Conservation (phyloP, 2,797 vertebrate species). For the Tinamus major region DNA sequence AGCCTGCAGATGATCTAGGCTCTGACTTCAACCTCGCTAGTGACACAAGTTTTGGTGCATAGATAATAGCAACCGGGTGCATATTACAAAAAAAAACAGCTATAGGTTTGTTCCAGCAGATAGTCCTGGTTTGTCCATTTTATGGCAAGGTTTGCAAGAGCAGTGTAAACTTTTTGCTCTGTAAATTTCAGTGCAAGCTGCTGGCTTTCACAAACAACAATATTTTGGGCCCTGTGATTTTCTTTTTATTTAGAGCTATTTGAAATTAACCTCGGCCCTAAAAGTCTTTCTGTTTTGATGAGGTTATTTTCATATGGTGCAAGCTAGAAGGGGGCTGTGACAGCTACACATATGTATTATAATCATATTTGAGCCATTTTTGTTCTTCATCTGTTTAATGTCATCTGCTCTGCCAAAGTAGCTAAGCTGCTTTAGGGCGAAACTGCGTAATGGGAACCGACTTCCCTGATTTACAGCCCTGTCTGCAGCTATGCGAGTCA, state of each 20-base stretch:
- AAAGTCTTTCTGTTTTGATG: constrained; percentile 50
- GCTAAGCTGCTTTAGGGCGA: constrained; percentile 52
- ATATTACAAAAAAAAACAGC: not conserved
- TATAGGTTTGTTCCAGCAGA: not conserved
- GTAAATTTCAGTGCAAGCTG: not conserved
- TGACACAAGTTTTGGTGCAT: not conserved
- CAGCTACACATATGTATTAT: constrained; percentile 14
- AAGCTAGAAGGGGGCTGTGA: constrained; percentile 35
- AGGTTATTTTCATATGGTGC: constrained; percentile 60
- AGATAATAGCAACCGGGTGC: not conserved
- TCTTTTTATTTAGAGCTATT: constrained; percentile 37
- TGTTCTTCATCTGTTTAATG: constrained; percentile 71
- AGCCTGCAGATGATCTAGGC: not conserved
- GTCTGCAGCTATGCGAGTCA: not conserved
- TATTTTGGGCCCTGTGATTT: not conserved
- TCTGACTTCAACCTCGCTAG: not conserved
- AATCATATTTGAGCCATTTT: constrained; percentile 56
- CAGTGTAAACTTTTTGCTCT: constrained; percentile 22
- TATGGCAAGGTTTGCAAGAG: not conserved
- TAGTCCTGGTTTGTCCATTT: not conserved
- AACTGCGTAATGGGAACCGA: constrained; percentile 41
- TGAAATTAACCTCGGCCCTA: constrained; percentile 49
- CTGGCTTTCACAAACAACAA: not conserved
- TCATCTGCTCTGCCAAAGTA: constrained; percentile 61
- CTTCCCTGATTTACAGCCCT: constrained; percentile 34